Percentiles rank a stretch among this genome's conserved stretches.
phyloP scores from a whole-genome alignment of 2,888 invertebrate genomes.

The Patella caerulea region DNA sequence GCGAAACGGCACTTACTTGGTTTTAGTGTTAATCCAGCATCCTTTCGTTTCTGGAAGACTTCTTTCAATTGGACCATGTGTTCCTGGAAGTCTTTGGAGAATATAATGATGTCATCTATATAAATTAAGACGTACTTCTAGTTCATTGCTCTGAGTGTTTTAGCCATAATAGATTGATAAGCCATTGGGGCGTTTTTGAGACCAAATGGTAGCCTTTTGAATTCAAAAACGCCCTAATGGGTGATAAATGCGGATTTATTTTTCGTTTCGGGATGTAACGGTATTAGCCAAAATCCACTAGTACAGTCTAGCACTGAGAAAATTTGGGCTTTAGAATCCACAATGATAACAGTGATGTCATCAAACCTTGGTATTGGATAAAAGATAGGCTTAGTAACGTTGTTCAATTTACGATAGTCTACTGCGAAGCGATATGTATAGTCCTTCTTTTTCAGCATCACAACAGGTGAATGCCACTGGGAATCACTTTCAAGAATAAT shows the following conservation, averaged over 20 bases:
- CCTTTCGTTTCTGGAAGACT: no score
- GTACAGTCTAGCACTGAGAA: conserved; percentile 34
- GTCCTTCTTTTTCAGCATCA: conserved; percentile 36
- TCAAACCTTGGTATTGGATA: no score
- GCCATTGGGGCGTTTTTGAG: conserved; percentile 38
- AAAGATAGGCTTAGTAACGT: no score
- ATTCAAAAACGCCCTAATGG: conserved; percentile 34
- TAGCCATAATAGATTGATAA: conserved; percentile 36
- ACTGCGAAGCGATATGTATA: conserved; percentile 37
- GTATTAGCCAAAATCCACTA: conserved; percentile 34
- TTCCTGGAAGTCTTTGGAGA: conserved; percentile 31
- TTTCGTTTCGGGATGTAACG: conserved; percentile 29
- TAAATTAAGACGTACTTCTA: conserved; percentile 43
- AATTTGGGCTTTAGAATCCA: no score
- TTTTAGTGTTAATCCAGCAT: no score
- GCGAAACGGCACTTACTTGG: no score
- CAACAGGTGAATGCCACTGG: conserved; percentile 37
- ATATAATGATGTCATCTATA: conserved; percentile 43
- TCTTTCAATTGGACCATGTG: conserved; percentile 37
- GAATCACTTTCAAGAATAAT: background rate
- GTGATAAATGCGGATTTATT: conserved; percentile 38
- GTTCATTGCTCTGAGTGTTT: conserved; percentile 34
- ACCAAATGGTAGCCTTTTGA: conserved; percentile 36
- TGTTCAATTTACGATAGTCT: conserved; percentile 38
- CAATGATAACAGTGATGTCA: no score